These are phyloP conservation scores for Coccyzus lansbergi DNA, from an alignment of 2,797 vertebrate species.

Conservation along the genomic window DNA sequence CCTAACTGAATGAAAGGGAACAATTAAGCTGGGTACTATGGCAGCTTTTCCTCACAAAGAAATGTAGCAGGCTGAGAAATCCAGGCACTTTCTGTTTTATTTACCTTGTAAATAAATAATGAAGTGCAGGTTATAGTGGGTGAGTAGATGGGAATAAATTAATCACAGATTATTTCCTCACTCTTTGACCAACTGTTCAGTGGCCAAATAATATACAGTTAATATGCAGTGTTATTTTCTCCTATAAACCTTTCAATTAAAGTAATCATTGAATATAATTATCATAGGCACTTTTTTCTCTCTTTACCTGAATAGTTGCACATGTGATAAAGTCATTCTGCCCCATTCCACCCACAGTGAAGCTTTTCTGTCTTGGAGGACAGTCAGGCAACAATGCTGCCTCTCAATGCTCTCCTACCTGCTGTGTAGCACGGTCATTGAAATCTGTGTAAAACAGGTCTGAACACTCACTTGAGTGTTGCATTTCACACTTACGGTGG, in stretches of 20 bases:
- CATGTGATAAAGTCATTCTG: neutral
- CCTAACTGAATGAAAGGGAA: neutral
- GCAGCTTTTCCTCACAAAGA: constrained; percentile 1
- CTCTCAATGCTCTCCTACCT: neutral
- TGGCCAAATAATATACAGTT: neutral
- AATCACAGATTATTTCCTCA: neutral
- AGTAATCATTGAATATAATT: neutral
- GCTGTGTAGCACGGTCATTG: neutral
- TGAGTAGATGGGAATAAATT: neutral
- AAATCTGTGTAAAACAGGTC: neutral
- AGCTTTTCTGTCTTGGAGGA: neutral
- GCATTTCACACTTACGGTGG: neutral
- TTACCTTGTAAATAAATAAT: constrained; percentile 2
- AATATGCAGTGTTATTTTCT: neutral
- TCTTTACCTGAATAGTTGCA: neutral
- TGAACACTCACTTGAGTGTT: neutral
- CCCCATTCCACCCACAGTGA: neutral
- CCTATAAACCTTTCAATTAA: neutral
- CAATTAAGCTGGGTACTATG: neutral
- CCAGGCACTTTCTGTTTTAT: neutral
- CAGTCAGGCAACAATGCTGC: neutral
- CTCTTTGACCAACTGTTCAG: neutral
- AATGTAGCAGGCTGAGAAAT: neutral
- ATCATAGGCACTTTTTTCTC: neutral
- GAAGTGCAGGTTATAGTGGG: neutral